A percentile compares a stretch with the other conserved stretches of the same genome.
Conservation (phyloP, 2,113 vertebrate species). For the Pitta sordida region DNA sequence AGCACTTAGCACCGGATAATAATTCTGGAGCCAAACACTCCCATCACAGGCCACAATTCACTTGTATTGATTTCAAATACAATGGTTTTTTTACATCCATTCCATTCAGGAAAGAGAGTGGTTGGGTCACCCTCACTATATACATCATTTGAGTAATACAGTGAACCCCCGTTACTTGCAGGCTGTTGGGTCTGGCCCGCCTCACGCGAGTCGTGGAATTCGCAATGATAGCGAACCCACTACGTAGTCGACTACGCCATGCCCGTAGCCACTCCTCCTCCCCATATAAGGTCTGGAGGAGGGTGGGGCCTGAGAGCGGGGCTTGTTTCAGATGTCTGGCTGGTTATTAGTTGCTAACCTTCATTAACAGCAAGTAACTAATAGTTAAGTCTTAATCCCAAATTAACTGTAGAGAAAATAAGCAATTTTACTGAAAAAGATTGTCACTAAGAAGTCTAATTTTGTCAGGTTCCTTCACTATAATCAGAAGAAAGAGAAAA, state of each 20-base stretch:
- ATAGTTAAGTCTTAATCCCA: background rate
- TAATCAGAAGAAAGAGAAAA: background rate
- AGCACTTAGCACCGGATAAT: conserved; percentile 46
- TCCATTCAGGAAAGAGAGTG: background rate
- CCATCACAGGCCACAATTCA: background rate
- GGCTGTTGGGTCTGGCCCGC: too few species aligned
- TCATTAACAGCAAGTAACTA: background rate
- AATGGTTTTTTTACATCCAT: conserved; percentile 2
- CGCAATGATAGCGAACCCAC: too few species aligned
- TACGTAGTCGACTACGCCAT: too few species aligned
- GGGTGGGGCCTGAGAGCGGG: too few species aligned
- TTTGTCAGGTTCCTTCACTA: background rate
- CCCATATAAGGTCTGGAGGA: too few species aligned
- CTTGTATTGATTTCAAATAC: conserved; percentile 39
- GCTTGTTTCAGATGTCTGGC: too few species aligned
- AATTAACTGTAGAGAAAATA: background rate
- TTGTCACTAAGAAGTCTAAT: background rate
- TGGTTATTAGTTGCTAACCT: background rate
- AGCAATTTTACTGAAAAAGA: background rate
- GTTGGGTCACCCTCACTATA: background rate
- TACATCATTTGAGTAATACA: background rate
- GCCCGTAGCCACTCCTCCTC: too few species aligned
- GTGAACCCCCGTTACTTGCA: too few species aligned
- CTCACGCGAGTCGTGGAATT: too few species aligned
- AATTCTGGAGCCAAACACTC: conserved; percentile 32